Percentiles rank a stretch among this genome's conserved stretches.
These are phyloP conservation scores for Sphenopsis melanotis DNA, from an alignment of 2,797 vertebrate species.

Conservation along the genomic window DNA sequence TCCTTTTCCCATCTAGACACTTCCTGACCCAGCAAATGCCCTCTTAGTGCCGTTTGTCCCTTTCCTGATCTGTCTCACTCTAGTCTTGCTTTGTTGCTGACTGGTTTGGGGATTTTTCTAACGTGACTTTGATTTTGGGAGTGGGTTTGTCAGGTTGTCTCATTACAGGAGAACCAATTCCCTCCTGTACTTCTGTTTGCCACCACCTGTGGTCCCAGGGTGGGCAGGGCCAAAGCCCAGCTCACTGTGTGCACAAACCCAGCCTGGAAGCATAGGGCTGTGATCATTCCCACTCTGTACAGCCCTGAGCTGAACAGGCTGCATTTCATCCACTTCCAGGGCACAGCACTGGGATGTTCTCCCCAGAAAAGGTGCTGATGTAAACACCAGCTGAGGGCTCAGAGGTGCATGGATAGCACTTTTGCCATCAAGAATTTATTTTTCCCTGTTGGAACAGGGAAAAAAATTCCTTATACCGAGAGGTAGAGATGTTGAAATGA, in stretches of 20 bases:
- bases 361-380: not conserved
- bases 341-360: not conserved
- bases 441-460: not conserved
- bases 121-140: not conserved
- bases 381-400: not conserved
- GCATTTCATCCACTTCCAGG: not conserved
- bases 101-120: not conserved
- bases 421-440: not conserved
- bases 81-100: not conserved
- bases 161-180: not conserved
- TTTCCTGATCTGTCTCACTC: not conserved
- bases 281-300: rapidly evolving
- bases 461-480: not conserved
- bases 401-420: not conserved
- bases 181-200: not conserved
- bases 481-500: not conserved
- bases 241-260: not conserved
- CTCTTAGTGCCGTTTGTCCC: not conserved
- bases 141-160: not conserved
- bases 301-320: not conserved
- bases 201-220: not conserved
- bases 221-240: not conserved
- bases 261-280: not conserved
- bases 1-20: not conserved
- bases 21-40: not conserved